Conservation (phyloP, 2,797 vertebrate species). For the Rhadinocentrus ornatus region DNA sequence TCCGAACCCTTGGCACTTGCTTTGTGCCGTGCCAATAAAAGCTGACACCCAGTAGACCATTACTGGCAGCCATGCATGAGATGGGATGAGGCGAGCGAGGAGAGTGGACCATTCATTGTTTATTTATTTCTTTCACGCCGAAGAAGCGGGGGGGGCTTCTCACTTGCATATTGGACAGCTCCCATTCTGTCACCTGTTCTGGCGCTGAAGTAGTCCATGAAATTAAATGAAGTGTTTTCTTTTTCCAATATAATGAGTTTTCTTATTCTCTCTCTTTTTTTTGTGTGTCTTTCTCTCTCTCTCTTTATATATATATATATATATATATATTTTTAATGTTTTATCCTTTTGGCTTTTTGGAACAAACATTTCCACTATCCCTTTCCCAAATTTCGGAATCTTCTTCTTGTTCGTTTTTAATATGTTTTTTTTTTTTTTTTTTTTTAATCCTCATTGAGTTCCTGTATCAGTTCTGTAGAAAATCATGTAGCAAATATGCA, state of each 20-base stretch:
- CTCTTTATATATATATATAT: too few relatives aligned
- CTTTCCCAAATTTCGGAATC: background rate
- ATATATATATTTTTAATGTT: background rate
- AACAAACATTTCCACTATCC: background rate
- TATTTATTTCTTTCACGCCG: constrained; percentile 85
- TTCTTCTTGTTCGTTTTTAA: constrained; percentile 14
- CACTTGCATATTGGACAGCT: constrained; percentile 68
- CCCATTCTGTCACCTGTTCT: constrained; percentile 79
- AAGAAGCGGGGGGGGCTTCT: constrained; percentile 51
- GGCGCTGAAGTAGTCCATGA: constrained; percentile 67
- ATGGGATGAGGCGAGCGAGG: constrained; percentile 84
- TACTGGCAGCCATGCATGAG: constrained; percentile 89
- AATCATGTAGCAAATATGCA: background rate
- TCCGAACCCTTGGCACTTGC: constrained; percentile 82
- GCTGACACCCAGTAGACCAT: constrained; percentile 86
- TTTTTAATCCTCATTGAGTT: background rate
- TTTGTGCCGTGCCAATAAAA: constrained; percentile 87
- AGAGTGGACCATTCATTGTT: constrained; percentile 85
- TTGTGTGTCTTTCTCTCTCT: too few relatives aligned
- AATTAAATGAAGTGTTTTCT: constrained; percentile 64
- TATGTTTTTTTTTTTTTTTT: too few relatives aligned
- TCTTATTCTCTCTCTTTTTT: background rate
- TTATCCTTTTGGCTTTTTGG: background rate
- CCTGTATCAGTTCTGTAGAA: constrained; percentile 18
- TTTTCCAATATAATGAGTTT: constrained; percentile 46